Conservation (phyloP, 2,113 vertebrate genomes). For the Aptenodytes patagonicus region DNA sequence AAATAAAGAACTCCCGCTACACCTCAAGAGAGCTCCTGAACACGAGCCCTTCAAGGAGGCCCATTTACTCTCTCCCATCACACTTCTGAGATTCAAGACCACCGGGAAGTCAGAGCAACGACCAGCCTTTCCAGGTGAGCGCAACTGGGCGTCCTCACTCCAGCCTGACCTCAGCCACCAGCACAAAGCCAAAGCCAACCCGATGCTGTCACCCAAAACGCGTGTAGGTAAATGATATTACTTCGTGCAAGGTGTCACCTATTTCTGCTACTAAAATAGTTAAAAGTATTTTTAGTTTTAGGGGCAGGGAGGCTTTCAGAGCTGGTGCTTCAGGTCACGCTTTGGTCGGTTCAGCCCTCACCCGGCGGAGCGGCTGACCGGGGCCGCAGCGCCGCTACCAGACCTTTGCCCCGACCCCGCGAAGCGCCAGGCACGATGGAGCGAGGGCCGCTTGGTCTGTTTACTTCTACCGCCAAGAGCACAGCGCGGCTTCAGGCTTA, state of each 20-base stretch:
- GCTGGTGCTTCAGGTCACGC: neutral
- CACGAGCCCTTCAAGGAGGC: fast-evolving
- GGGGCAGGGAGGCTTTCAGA: neutral
- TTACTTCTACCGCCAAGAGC: neutral
- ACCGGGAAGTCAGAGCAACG: fast-evolving
- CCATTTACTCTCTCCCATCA: neutral
- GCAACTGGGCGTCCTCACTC: fast-evolving
- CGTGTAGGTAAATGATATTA: fast-evolving
- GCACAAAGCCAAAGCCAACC: neutral
- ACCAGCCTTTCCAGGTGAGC: neutral
- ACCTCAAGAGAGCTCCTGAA: neutral
- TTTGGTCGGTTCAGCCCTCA: fast-evolving
- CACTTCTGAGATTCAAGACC: neutral
- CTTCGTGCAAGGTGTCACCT: neutral
- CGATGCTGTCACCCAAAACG: fast-evolving
- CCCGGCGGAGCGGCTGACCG: too few relatives aligned
- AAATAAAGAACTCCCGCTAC: neutral
- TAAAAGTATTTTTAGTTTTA: neutral
- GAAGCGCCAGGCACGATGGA: fast-evolving
- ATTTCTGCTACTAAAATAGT: neutral
- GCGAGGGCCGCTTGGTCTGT: fast-evolving
- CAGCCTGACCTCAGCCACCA: neutral
- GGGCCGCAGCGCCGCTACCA: neutral
- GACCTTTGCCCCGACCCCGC: neutral
- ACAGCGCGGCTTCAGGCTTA: neutral